Conservation (phyloP, 2,888 invertebrate genomes). For the Hypselothyrea guttata region DNA sequence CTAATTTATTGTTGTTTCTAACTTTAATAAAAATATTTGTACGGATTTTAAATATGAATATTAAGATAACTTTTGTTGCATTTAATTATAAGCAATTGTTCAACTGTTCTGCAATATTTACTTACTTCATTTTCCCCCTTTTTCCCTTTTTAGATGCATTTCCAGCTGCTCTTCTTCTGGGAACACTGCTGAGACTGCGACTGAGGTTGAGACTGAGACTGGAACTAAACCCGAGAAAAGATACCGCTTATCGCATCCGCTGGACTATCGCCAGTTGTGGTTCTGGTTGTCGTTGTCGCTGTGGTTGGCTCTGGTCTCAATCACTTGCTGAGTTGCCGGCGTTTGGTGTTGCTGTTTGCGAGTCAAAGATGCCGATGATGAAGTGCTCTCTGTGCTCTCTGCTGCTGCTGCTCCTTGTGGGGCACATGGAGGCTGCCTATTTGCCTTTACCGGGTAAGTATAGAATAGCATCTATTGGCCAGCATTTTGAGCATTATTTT, state of each 20-base stretch:
- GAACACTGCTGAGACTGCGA: not conserved
- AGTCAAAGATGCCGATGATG: conserved; percentile 28
- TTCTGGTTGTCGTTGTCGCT: not conserved
- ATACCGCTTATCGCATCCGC: conserved; percentile 40
- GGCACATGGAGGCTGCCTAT: conserved; percentile 30
- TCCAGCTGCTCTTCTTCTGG: not conserved
- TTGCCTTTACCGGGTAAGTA: conserved; percentile 54
- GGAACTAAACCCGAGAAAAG: not conserved
- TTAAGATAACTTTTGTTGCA: no score
- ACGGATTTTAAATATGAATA: no score
- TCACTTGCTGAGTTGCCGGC: conserved; percentile 41
- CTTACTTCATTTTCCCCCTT: no score
- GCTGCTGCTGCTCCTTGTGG: conserved; percentile 19
- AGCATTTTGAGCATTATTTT: no score
- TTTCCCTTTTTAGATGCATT: no score
- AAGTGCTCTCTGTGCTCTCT: conserved; percentile 29
- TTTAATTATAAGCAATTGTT: no score
- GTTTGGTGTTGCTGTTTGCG: conserved; percentile 18
- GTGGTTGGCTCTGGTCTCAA: conserved; percentile 8
- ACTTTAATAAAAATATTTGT: no score
- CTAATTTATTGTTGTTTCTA: no score
- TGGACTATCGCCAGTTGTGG: conserved; percentile 25
- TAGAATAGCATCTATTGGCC: no score
- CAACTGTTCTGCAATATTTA: no score
- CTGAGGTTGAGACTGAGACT: not conserved